Base-by-base conservation (phyloP, 2,797 vertebrate species). In the Triplophysa yarkandensis region DNA sequence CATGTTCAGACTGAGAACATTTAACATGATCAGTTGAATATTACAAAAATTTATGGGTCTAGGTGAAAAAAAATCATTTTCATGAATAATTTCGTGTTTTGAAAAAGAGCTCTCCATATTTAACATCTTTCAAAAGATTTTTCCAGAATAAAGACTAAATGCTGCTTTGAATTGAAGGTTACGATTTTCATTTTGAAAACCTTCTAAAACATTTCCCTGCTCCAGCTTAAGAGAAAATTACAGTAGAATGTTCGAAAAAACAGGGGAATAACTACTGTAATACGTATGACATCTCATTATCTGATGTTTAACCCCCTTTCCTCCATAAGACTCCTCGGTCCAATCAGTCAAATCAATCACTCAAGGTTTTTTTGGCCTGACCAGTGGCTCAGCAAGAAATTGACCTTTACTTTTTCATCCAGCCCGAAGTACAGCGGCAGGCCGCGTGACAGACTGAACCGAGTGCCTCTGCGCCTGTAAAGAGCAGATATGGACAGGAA, bases 301-400 rank as follows among this genome's bases (percentile, higher is more conserved):
- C 46, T 39, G 55, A 68, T 23, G 39, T 16, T 74, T 39, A 43
- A 43, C 30, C 50, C 17, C n/a, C 3, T 19, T 27, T 6, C 17
- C 32, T 25, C 19, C n/a, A 71, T 62, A 52, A 67, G 63, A 57
- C 71, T 84, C 72, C 71, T 44, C 63, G 41, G 68, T 34, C 65
- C 55, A 67, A 77, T 75, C 80, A 90, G 86, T 90, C 87, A 90
- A 87, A 92, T 92, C 90, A 89, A 89, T 92, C 88, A 90, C 87
- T 89, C 87, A 84, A 82, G 87, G 86, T 91, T 90, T 87, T n/a
- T 39, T 87, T 86, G 86, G 87, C 83, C 85, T 84, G 84, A 86
- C 85, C 86, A 88, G 86, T 87, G 87, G 89, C 84, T 86, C 90
- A 87, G 89, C 86, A 90, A 90, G 81, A 88, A 89, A 88, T 89